A percentile compares a stretch with the other conserved stretches of the same genome.
phyloP scores from a whole-genome alignment of 2,797 vertebrate genomes.

The Lacerta agilis region DNA sequence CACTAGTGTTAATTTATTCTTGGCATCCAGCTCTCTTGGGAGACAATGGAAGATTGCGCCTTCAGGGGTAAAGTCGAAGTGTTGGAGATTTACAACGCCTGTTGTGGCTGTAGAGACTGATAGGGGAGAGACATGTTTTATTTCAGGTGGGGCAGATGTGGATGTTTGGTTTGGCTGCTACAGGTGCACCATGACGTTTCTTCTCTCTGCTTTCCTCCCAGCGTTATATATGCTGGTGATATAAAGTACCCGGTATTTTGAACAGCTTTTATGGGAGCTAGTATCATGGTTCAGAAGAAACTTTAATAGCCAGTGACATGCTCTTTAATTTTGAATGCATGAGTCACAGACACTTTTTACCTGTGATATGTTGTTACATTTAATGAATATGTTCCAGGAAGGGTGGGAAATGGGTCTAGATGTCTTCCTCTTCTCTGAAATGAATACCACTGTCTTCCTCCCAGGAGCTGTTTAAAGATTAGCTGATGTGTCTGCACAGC shows the following conservation, averaged over 20 bases:
- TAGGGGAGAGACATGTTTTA: too few relatives aligned
- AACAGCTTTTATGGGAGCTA: not conserved
- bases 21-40: too few relatives aligned
- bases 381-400: not conserved
- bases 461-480: not conserved
- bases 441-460: not conserved
- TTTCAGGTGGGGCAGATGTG: too few relatives aligned
- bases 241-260: not conserved
- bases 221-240: not conserved
- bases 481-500: not conserved
- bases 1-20: not conserved
- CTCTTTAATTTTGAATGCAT: not conserved
- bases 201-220: too few relatives aligned
- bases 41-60: too few relatives aligned
- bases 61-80: too few relatives aligned
- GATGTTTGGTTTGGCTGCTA: too few relatives aligned
- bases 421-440: not conserved
- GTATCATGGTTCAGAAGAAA: not conserved
- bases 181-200: too few relatives aligned
- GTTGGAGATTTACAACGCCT: too few relatives aligned
- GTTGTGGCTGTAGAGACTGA: too few relatives aligned
- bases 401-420: not conserved
- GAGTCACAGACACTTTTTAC: not conserved
- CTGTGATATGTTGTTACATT: not conserved
- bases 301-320: not conserved